A percentile compares a stretch with the other conserved stretches of the same genome.
phyloP scores from a whole-genome alignment of 2,797 vertebrate species.

The Capromys pilorides region DNA sequence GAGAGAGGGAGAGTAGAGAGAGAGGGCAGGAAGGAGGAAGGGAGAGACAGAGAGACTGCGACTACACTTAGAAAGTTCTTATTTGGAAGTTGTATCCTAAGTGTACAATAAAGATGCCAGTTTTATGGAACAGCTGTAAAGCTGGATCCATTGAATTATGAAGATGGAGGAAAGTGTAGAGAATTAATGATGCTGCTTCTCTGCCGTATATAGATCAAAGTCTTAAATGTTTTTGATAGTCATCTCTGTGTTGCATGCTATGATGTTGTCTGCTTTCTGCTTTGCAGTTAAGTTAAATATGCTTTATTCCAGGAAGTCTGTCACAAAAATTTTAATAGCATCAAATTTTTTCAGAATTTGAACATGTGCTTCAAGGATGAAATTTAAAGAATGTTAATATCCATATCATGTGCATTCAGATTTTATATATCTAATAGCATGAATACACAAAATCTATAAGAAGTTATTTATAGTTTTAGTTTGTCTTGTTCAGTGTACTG shows the following conservation, averaged over 20 bases:
- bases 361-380: slow-evolving; percentile 57
- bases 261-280: slow-evolving; percentile 3
- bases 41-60: background rate
- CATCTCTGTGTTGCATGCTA: slow-evolving; percentile 73
- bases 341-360: slow-evolving; percentile 37
- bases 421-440: background rate
- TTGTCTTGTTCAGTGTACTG: accelerated
- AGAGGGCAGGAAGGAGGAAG: slow-evolving; percentile 12
- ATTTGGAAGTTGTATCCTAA: slow-evolving; percentile 79
- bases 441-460: accelerated
- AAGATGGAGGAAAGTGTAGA: slow-evolving; percentile 78
- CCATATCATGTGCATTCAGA: accelerated
- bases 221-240: slow-evolving; percentile 80
- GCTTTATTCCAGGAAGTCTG: slow-evolving; percentile 66
- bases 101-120: slow-evolving; percentile 82
- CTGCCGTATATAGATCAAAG: slow-evolving; percentile 83
- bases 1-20: background rate
- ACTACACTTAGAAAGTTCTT: slow-evolving; percentile 77
- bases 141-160: slow-evolving; percentile 80
- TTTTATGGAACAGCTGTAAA: slow-evolving; percentile 80
- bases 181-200: slow-evolving; percentile 82
- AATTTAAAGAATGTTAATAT: slow-evolving; percentile 54
- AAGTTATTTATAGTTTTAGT: background rate
- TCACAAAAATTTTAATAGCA: background rate
- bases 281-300: slow-evolving; percentile 77